Evolutionary conservation across 2,113 vertebrate genomes (phyloP), one percentile per base, ranked within the genome.

Genomic region (Platichthys stellatus): DNA sequence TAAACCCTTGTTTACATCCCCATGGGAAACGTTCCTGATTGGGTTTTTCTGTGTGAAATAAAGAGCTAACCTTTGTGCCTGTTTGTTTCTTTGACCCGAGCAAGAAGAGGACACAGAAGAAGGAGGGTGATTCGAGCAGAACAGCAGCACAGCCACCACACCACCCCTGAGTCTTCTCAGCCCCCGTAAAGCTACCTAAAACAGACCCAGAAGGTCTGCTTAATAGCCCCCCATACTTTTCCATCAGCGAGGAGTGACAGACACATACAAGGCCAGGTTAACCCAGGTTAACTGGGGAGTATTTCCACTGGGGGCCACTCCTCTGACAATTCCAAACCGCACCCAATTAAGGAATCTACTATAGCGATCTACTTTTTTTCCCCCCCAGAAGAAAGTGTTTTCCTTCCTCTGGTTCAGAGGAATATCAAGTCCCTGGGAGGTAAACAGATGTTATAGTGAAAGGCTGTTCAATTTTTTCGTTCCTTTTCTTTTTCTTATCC

Each of bases 281-380:
- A 84, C 63, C 35, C 64, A 47, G 84, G 78, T 86, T 88, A 86
- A 86, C 69, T 8, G 24, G 40, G 5, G 28, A 51, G 76, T 62
- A 66, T 83, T 79, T 74, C 81, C 73, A 69, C 72, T 79, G 71
- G 49, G 35, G 81, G 78, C 84, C 85, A 89, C 72, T 68, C 21
- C 20, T 69, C 53, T 75, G 74, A 77, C 61, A 63, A 47, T 76
- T 82, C 72, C 61, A 68, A 72, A 80, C 47, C 64, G 9, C 62
- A 66, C 58, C 60, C 78, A 80, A 81, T 86, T 86, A 87, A 70
- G 62, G 59, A 66, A 78, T 81, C 69, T 63, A 38, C 51, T 61
- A 9, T 26, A 65, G 61, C 72, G 59, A 81, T 79, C 54, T 70
- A 59, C 35, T 26, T 70, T 65, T 76, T 76, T 76, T 76, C 24